phyloP scores from a whole-genome alignment of 1,140 invertebrate species.

The Melitaea cinxia region DNA sequence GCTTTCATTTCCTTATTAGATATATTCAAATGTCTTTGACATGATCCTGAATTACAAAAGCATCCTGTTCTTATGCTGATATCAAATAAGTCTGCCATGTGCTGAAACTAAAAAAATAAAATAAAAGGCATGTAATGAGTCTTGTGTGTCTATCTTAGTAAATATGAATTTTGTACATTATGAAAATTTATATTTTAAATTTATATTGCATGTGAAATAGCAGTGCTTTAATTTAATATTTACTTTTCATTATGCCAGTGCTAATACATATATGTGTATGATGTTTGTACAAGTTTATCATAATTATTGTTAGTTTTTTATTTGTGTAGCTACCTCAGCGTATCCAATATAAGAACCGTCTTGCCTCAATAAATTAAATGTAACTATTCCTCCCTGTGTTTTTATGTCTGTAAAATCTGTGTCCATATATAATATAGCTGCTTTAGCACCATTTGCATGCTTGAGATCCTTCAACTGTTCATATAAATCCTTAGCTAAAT shows the following conservation, averaged over 20 bases:
- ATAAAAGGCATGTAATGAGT: background rate
- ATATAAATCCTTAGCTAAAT: conserved; percentile 89
- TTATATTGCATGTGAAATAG: no score
- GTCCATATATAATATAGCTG: conserved; percentile 89
- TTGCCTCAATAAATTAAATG: conserved; percentile 92
- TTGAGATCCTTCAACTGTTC: conserved; percentile 83
- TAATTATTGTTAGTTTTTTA: no score
- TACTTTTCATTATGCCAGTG: no score
- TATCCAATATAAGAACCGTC: conserved; percentile 93
- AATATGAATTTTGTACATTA: no score
- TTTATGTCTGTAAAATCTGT: conserved; percentile 84
- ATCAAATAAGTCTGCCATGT: conserved; percentile 93
- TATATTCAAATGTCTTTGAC: conserved; percentile 90
- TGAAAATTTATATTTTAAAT: no score
- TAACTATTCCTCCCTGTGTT: conserved; percentile 92
- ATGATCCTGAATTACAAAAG: conserved; percentile 98
- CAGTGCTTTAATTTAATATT: no score
- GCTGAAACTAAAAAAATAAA: conserved; percentile 86
- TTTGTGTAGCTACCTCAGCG: conserved; percentile 92
- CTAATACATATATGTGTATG: no score
- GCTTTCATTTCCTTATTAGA: conserved; percentile 86
- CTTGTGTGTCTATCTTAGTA: no score
- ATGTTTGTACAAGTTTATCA: no score
- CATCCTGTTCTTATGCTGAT: conserved; percentile 96
- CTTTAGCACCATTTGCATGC: conserved; percentile 88